phyloP scores from a whole-genome alignment of 2,113 vertebrate species.

The Cynoglossus semilaevis region DNA sequence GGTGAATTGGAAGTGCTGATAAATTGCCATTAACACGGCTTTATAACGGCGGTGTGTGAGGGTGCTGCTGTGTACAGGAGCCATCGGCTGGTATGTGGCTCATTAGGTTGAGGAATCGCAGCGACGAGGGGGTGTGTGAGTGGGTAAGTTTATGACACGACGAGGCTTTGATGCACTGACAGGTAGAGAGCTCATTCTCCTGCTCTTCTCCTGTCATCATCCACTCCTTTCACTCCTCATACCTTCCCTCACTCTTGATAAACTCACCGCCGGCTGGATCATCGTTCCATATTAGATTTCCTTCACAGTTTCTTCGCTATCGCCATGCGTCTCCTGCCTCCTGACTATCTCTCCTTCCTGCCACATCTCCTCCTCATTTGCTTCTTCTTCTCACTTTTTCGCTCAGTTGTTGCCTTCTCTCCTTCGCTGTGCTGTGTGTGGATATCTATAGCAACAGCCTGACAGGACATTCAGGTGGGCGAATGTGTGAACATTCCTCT shows the following conservation, averaged over 20 bases:
- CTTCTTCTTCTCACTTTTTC: constrained; percentile 44
- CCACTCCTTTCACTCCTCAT: constrained; percentile 34
- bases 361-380: constrained; percentile 44
- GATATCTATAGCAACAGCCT: constrained; percentile 78
- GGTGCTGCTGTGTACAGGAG: constrained; percentile 33
- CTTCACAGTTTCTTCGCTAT: constrained; percentile 23
- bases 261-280: constrained; percentile 46
- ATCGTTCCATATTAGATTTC: constrained; percentile 34
- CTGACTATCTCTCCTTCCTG: constrained; percentile 19
- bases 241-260: constrained; percentile 46
- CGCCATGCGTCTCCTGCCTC: constrained; percentile 13
- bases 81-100: constrained; percentile 66
- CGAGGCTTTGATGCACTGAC: constrained; percentile 64
- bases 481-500: constrained; percentile 65
- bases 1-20: constrained; percentile 36
- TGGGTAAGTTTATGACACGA: constrained; percentile 49
- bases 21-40: constrained; percentile 51
- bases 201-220: constrained; percentile 53
- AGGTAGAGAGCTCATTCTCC: constrained; percentile 63
- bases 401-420: constrained; percentile 42
- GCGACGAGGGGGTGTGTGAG: constrained; percentile 61
- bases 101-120: constrained; percentile 70
- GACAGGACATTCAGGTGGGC: constrained; percentile 72
- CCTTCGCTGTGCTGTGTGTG: constrained; percentile 36
- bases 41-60: constrained; percentile 44